phyloP scores from a whole-genome alignment of 2,113 vertebrate genomes.

The Monopterus albus region DNA sequence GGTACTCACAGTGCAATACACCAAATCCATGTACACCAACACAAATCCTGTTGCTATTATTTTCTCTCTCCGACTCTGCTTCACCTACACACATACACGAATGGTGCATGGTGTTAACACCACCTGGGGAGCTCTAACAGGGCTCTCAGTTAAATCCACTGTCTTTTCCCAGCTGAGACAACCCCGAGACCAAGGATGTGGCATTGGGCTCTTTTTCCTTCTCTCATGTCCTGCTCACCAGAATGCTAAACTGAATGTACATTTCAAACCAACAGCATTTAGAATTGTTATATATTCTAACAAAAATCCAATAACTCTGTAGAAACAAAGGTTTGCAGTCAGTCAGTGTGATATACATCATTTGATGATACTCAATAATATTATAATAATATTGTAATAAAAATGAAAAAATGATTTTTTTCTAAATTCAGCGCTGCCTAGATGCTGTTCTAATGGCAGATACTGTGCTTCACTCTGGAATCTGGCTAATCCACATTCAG shows the following conservation, averaged over 20 bases:
- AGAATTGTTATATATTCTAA: no score
- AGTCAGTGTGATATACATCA: no score
- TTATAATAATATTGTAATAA: no score
- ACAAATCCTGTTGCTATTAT: neutral
- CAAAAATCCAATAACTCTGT: no score
- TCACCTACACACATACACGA: neutral
- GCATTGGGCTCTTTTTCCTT: neutral
- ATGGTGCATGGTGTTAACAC: slow-evolving; percentile 11
- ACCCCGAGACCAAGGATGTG: neutral
- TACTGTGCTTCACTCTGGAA: no score
- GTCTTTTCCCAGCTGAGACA: neutral
- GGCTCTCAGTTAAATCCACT: slow-evolving; percentile 21
- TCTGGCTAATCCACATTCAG: neutral
- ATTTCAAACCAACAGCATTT: no score
- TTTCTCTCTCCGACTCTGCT: neutral
- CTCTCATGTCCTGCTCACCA: neutral
- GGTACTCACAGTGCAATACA: no score
- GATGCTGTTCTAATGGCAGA: no score
- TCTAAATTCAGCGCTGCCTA: neutral
- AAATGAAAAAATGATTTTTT: no score
- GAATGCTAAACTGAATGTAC: neutral
- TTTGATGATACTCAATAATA: no score
- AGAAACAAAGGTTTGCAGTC: no score
- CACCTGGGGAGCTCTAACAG: slow-evolving; percentile 23
- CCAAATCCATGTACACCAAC: neutral